Evolutionary conservation across 2,888 invertebrate genomes (phyloP).

Genomic region (Caenorhabditis drosophilae): DNA sequence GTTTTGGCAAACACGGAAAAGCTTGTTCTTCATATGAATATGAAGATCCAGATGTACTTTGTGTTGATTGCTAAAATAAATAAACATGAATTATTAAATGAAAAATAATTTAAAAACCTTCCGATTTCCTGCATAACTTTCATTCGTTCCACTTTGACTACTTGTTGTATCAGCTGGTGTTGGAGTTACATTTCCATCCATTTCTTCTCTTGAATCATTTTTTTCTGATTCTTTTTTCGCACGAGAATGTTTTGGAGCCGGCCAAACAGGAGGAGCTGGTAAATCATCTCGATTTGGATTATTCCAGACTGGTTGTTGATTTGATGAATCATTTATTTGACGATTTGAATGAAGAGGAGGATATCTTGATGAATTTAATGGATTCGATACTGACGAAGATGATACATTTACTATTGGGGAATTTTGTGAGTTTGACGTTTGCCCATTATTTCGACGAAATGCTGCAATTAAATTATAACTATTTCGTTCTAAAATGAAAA

Average conservation of each 20-base stretch:
- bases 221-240: neutral
- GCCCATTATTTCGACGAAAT: too few relatives aligned
- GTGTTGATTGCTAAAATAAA: slow-evolving; percentile 1
- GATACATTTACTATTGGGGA: too few relatives aligned
- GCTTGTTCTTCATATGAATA: slow-evolving; percentile 57
- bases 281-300: slow-evolving; percentile 16
- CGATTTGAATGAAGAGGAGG: slow-evolving; percentile 4
- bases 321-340: neutral
- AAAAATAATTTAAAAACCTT: neutral
- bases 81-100: neutral
- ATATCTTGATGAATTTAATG: neutral
- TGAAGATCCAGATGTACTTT: slow-evolving; percentile 5
- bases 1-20: slow-evolving; percentile 53
- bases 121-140: neutral
- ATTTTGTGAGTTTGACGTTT: too few relatives aligned
- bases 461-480: too few relatives aligned
- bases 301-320: neutral
- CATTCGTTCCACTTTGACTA: neutral
- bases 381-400: too few relatives aligned
- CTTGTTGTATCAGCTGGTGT: slow-evolving; percentile 2
- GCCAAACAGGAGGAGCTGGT: slow-evolving; percentile 33
- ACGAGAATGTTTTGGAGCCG: slow-evolving; percentile 15
- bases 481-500: too few relatives aligned
- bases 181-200: slow-evolving; percentile 2
- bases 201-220: neutral